These are phyloP conservation scores for Chalcosyrphus nemorum DNA, from an alignment of 2,888 invertebrate genomes.

Conservation along the genomic window DNA sequence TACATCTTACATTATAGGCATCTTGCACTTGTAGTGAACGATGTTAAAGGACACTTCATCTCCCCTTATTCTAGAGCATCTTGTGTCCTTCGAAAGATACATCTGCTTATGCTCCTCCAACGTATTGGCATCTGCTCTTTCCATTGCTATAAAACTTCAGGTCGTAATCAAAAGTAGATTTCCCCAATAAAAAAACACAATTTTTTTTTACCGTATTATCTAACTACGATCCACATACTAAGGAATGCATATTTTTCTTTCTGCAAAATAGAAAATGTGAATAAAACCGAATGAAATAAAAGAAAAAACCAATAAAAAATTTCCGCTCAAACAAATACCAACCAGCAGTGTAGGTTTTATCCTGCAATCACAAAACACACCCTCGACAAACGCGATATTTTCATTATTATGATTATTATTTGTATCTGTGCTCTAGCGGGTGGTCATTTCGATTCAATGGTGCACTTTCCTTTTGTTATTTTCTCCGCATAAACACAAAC, in stretches of 20 bases:
- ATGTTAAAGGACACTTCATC: too few relatives aligned
- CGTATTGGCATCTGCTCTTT: too few relatives aligned
- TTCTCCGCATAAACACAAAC: slow-evolving; percentile 8
- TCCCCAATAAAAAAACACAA: too few relatives aligned
- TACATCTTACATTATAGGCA: too few relatives aligned
- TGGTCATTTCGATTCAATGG: slow-evolving; percentile 22
- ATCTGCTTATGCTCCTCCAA: too few relatives aligned
- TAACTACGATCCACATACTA: neutral
- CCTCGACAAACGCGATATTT: slow-evolving; percentile 41
- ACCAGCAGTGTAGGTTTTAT: slow-evolving; percentile 3
- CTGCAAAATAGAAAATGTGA: neutral
- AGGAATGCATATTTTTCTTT: neutral
- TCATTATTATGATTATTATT: slow-evolving; percentile 49
- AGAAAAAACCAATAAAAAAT: slow-evolving; percentile 10
- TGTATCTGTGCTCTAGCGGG: slow-evolving; percentile 13
- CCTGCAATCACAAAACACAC: neutral
- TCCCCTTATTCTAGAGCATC: too few relatives aligned
- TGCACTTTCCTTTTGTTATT: slow-evolving; percentile 13
- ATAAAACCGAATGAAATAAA: slow-evolving; percentile 26
- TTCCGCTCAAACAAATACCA: slow-evolving; percentile 17
- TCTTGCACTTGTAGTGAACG: too few relatives aligned
- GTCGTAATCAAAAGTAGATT: too few relatives aligned
- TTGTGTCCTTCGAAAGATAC: too few relatives aligned
- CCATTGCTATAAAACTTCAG: too few relatives aligned
- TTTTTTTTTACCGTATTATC: neutral